Conservation (phyloP, 2,113 vertebrate species). For the Odobenus rosmarus region DNA sequence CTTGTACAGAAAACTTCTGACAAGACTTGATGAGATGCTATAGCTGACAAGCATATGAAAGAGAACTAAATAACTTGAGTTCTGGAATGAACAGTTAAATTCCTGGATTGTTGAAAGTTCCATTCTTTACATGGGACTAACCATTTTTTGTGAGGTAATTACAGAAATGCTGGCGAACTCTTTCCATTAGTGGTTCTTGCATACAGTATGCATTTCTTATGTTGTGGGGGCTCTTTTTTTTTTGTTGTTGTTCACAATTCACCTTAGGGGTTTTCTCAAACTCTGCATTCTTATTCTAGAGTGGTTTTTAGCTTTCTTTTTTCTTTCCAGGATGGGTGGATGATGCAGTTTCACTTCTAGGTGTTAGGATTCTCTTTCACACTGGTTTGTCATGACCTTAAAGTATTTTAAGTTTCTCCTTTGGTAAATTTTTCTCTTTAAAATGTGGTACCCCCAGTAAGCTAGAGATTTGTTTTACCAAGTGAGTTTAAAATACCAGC, state of each 20-base stretch:
- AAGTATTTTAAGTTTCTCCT: constrained; percentile 29
- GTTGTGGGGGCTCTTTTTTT: constrained; percentile 43
- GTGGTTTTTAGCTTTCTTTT: constrained; percentile 70
- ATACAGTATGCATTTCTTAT: not conserved
- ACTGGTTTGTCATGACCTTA: constrained; percentile 68
- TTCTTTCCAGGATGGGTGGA: constrained; percentile 65
- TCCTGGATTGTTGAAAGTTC: not conserved
- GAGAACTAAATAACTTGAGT: not conserved
- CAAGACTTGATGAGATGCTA: not conserved
- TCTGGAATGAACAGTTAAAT: not conserved
- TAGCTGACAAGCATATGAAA: not conserved
- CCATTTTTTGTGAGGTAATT: not conserved
- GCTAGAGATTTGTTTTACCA: not conserved
- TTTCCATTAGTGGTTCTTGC: constrained; percentile 50
- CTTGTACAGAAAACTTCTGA: not conserved
- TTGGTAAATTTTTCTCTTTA: not conserved
- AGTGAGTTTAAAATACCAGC: not conserved
- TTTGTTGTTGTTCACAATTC: constrained; percentile 62
- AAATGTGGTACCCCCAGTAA: not conserved
- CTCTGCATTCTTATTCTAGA: not conserved
- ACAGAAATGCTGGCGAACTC: constrained; percentile 41
- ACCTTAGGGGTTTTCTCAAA: constrained; percentile 74
- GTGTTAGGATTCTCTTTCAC: constrained; percentile 73
- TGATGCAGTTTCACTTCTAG: constrained; percentile 72
- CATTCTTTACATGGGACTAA: not conserved